Evolutionary conservation across 2,113 vertebrate species (phyloP).

Genomic region (Bambusicola thoracicus): DNA sequence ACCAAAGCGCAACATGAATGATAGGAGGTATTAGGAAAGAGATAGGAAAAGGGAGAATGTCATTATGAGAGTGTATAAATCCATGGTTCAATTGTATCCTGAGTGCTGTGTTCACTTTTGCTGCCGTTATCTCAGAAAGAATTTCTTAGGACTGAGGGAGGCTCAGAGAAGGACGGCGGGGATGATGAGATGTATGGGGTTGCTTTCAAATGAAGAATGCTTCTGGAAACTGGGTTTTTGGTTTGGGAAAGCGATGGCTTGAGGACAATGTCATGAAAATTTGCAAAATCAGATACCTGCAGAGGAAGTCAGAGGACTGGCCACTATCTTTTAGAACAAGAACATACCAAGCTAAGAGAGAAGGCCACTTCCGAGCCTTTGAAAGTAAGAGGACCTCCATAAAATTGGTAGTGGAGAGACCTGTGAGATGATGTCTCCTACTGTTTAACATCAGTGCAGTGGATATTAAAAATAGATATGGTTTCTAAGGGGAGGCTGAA

Average conservation of each 20-base stretch:
- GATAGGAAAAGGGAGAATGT: background rate
- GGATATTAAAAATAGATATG: accelerated
- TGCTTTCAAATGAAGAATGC: background rate
- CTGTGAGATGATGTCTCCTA: background rate
- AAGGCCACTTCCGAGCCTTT: background rate
- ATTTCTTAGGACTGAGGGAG: background rate
- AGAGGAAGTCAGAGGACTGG: background rate
- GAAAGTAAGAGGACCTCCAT: background rate
- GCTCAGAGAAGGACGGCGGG: background rate
- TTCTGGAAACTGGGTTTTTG: background rate
- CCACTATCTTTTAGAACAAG: background rate
- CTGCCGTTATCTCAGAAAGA: background rate
- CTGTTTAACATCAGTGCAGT: background rate
- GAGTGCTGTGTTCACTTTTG: background rate
- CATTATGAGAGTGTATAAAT: background rate
- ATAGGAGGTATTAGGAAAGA: background rate
- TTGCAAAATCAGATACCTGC: background rate
- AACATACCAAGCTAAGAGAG: background rate
- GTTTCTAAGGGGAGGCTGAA: accelerated
- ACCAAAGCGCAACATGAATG: background rate
- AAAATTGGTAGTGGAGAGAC: background rate
- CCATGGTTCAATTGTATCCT: background rate
- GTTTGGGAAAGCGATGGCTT: background rate
- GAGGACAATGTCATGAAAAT: background rate
- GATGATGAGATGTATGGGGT: background rate